phyloP scores from a whole-genome alignment of 2,113 vertebrate species.

The Phyllostomus discolor region DNA sequence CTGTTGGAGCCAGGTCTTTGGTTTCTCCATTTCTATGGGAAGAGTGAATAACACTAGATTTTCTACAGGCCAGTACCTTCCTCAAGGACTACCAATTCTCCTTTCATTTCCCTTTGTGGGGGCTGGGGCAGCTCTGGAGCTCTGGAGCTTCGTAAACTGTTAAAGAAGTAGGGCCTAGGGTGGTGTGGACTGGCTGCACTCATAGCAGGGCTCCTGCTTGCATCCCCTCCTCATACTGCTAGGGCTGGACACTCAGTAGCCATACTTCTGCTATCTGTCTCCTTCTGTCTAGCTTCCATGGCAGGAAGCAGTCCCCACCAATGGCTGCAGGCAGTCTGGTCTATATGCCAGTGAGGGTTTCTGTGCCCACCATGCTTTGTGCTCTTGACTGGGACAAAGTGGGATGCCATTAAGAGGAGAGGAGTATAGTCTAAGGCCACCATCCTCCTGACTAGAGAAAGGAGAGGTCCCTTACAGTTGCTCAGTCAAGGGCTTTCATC shows the following conservation, averaged over 20 bases:
- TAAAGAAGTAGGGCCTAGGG: background rate
- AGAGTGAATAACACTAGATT: background rate
- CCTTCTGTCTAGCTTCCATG: background rate
- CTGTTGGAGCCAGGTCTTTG: background rate
- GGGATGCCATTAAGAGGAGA: background rate
- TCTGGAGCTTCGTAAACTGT: background rate
- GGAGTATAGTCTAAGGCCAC: background rate
- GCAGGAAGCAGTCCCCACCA: background rate
- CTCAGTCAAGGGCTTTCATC: background rate
- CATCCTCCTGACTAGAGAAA: background rate
- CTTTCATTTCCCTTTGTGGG: background rate
- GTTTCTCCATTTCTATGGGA: background rate
- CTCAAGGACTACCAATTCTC: background rate
- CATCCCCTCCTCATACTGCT: background rate
- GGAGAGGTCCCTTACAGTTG: background rate
- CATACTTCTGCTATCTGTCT: background rate
- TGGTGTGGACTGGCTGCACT: background rate
- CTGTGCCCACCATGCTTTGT: background rate
- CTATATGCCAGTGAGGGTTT: background rate
- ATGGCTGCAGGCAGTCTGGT: background rate
- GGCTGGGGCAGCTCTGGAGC: background rate
- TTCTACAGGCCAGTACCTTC: constrained; percentile 28
- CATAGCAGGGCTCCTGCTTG: background rate
- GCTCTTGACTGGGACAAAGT: background rate
- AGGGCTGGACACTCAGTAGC: background rate